Evolutionary conservation across 2,797 vertebrate species (phyloP), one percentile per base, ranked within the genome.

Genomic region (Chelmon rostratus): DNA sequence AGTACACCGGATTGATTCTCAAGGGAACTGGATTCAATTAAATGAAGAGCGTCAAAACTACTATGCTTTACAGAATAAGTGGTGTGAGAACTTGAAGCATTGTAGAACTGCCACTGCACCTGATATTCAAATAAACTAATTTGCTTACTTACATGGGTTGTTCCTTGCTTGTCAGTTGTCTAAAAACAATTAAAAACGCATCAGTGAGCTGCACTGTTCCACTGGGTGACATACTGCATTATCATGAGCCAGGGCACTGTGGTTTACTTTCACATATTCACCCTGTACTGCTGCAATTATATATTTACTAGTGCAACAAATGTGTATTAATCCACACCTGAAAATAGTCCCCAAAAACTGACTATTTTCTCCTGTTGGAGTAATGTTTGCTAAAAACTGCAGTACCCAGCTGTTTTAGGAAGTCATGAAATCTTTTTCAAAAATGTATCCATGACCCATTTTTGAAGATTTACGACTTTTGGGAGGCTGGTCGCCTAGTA

Each of bases 11-110:
- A 57, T 75, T 49, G n/a, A 64, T 59, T 63, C 58, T 35, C 52
- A 8, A 46, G 59, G 46, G 65, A 42, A 50, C 31, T 52, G 13
- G 65, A 81, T 74, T 76, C 16, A 47, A 81, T 81, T 57, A 42
- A 67, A 53, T 15, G 12, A 56, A 50, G 9, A 0, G 49, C 4
- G 10, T 28, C 25, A 56, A 56, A 56, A 50, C 46, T 10, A 5
- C 40, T 49, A 63, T 25, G 50, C 47, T 68, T 35, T 46, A 50
- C 50, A 52, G 62, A 59, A 25, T 23, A 23, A 58, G 13, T 33
- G 25, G 38, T 8, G 35, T 7, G 25, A 18, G 15, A 56, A 40
- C 16, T 8, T 56, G 18, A 7, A 28, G 38, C 23, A 13, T 46
- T 21, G 19, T 58, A 21, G 38, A 64, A 49, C 16, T 0, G 16